Evolutionary conservation across 2,113 vertebrate genomes (phyloP).

Genomic region (Corythornis madagascariensis): DNA sequence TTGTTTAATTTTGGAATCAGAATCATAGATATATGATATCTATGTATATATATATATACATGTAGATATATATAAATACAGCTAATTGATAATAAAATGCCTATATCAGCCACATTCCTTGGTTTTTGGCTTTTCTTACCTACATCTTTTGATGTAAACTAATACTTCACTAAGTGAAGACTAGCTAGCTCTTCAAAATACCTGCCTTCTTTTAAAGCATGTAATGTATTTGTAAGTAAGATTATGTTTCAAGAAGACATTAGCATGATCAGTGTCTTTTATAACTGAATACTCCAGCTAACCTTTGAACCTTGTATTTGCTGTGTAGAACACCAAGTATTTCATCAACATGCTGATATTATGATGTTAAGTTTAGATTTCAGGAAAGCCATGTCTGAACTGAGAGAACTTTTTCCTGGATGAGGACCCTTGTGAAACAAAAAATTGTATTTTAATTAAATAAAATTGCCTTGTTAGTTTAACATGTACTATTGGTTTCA

Average conservation of each 20-base stretch:
- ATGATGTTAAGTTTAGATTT: neutral
- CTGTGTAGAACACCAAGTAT: neutral
- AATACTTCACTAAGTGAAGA: neutral
- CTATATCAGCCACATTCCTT: neutral
- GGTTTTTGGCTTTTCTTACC: neutral
- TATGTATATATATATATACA: neutral
- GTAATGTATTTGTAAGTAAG: neutral
- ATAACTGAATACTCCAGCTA: neutral
- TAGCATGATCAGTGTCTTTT: neutral
- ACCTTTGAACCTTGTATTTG: neutral
- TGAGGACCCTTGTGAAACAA: neutral
- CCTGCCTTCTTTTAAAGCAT: neutral
- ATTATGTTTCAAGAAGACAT: neutral
- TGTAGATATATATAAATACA: neutral
- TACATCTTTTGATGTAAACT: neutral
- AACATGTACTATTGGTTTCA: neutral
- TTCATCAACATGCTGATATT: neutral
- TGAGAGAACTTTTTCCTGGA: neutral
- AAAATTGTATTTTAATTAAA: neutral
- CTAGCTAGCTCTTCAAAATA: neutral
- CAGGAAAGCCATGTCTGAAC: neutral
- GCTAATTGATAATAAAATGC: conserved; percentile 77
- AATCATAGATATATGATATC: neutral
- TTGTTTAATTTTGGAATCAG: conserved; percentile 71
- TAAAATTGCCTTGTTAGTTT: neutral